These are phyloP conservation scores for Neostethus bicornis DNA, from an alignment of 2,797 vertebrate genomes.

Conservation along the genomic window DNA sequence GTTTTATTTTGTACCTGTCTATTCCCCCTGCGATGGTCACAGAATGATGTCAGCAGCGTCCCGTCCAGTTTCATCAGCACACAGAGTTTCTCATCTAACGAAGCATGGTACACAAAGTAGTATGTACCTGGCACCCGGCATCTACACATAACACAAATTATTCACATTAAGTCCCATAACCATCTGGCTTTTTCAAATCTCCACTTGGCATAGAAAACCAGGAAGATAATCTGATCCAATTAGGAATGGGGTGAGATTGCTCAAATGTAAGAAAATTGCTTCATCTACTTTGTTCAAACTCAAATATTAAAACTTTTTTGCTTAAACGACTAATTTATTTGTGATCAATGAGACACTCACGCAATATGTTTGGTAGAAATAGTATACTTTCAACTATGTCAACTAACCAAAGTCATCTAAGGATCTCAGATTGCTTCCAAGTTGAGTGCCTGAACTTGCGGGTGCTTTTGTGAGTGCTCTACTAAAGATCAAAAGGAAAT, in stretches of 20 bases:
- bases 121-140: slow-evolving; percentile 61
- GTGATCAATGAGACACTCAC: neutral
- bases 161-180: neutral
- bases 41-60: slow-evolving; percentile 28
- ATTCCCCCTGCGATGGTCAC: slow-evolving; percentile 23
- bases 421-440: no score
- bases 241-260: neutral
- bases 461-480: no score
- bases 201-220: neutral
- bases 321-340: neutral
- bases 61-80: slow-evolving; percentile 50
- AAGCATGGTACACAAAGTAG: slow-evolving; percentile 67
- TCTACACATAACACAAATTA: slow-evolving; percentile 37
- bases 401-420: no score
- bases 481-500: no score
- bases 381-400: neutral
- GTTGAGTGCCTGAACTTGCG: no score
- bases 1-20: slow-evolving; percentile 47
- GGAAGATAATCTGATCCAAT: neutral
- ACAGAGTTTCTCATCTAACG: slow-evolving; percentile 42
- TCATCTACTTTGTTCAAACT: neutral
- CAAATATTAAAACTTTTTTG: neutral
- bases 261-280: no score
- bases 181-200: neutral
- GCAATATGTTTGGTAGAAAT: no score